Evolutionary conservation across 2,888 invertebrate species (phyloP).

Genomic region (Dasypolia templi): DNA sequence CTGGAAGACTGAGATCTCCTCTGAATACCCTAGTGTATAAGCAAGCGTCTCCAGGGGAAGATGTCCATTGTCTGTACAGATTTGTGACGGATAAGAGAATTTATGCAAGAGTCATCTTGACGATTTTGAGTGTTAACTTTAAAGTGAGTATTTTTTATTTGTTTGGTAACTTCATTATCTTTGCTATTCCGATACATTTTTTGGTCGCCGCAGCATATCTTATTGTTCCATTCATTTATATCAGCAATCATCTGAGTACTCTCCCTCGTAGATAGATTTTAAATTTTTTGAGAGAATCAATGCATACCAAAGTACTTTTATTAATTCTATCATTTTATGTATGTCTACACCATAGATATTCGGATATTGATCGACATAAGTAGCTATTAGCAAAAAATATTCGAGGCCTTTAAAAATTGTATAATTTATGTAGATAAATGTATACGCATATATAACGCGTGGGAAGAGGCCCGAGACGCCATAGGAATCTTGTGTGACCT

Average conservation of each 20-base stretch:
- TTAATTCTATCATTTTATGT: not conserved
- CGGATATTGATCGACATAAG: not conserved
- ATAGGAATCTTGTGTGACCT: too few species aligned
- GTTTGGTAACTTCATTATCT: not conserved
- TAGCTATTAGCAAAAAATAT: not conserved
- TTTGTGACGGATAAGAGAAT: conserved; percentile 96
- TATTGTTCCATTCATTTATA: not conserved
- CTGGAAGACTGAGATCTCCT: conserved; percentile 95
- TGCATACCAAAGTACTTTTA: not conserved
- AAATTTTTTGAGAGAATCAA: not conserved
- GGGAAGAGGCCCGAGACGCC: too few species aligned
- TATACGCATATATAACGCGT: too few species aligned
- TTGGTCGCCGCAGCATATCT: rapidly evolving
- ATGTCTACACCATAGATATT: not conserved
- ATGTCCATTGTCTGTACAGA: conserved; percentile 95
- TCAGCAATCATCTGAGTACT: rapidly evolving
- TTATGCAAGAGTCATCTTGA: conserved; percentile 95
- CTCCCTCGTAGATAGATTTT: too few species aligned
- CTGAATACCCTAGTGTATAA: conserved; percentile 97
- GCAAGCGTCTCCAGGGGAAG: conserved; percentile 92
- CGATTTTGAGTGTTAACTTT: conserved; percentile 94
- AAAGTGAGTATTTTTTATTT: conserved; percentile 88
- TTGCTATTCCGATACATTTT: not conserved
- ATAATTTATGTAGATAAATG: too few species aligned
- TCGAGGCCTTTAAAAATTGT: rapidly evolving